These are phyloP conservation scores for Varanus komodoensis DNA, from an alignment of 2,113 vertebrate species.

Conservation along the genomic window DNA sequence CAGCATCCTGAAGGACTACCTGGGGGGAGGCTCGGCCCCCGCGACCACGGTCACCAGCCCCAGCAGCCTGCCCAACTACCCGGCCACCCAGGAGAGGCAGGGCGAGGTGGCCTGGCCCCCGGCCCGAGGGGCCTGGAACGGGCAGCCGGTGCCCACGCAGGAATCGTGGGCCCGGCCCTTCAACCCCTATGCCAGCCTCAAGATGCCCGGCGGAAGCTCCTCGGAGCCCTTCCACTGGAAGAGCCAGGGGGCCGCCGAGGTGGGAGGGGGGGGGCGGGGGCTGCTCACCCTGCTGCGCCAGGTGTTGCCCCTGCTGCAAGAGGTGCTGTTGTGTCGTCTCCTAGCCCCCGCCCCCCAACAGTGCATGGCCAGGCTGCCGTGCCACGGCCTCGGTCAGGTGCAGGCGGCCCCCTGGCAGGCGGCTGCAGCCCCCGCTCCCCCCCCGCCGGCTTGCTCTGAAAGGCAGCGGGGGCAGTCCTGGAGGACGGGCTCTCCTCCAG, in stretches of 20 bases:
- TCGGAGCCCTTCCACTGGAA: constrained; percentile 55
- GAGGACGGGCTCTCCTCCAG: not conserved
- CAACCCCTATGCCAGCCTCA: constrained; percentile 76
- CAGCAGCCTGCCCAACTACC: not conserved
- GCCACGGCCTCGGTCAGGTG: too few species aligned
- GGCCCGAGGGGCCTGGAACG: not conserved
- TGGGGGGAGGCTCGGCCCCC: constrained; percentile 61
- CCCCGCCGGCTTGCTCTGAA: not conserved
- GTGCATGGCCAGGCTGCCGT: too few species aligned
- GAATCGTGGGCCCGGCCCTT: constrained; percentile 63
- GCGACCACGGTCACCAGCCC: constrained; percentile 74
- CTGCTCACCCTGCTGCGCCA: constrained; percentile 19
- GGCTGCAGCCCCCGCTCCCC: too few species aligned
- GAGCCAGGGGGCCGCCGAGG: constrained; percentile 61
- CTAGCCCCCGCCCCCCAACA: constrained; percentile 36
- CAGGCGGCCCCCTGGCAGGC: too few species aligned
- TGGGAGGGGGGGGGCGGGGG: constrained; percentile 40
- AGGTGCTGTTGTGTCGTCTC: constrained; percentile 72
- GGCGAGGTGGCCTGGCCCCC: accelerated
- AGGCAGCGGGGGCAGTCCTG: not conserved
- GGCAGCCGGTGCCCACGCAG: not conserved
- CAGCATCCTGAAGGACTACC: constrained; percentile 69
- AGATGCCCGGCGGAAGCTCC: constrained; percentile 35
- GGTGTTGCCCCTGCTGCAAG: constrained; percentile 65
- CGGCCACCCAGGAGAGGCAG: not conserved